A percentile compares a stretch with the other conserved stretches of the same genome.
Evolutionary conservation across 2,113 vertebrate genomes (phyloP).

Genomic region (Anthoscopus minutus): DNA sequence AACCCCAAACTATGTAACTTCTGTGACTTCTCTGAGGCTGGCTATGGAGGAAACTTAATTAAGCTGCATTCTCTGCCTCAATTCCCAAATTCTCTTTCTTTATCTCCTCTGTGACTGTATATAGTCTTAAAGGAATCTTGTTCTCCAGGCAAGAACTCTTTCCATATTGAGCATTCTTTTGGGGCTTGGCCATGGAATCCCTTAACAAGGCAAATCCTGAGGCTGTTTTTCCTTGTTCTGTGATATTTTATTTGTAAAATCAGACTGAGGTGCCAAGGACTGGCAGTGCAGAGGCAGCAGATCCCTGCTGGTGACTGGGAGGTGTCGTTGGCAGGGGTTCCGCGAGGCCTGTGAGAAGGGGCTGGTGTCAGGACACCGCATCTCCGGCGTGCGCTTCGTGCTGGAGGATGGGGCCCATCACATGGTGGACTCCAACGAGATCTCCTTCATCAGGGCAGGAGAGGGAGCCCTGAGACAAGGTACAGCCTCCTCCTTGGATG

Average conservation of each 20-base stretch:
- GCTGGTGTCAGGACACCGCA: conserved; percentile 80
- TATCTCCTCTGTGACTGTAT: background rate
- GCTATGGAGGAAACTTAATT: background rate
- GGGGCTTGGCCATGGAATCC: background rate
- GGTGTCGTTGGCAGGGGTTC: conserved; percentile 79
- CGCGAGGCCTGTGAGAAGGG: conserved; percentile 88
- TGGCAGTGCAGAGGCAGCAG: background rate
- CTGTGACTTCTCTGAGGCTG: background rate
- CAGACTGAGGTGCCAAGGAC: background rate
- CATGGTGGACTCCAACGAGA: conserved; percentile 95
- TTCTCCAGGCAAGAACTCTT: background rate
- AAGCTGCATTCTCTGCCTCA: background rate
- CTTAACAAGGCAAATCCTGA: background rate
- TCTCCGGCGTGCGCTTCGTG: conserved; percentile 86
- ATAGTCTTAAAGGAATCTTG: background rate
- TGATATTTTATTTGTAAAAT: background rate
- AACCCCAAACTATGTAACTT: background rate
- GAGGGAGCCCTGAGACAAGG: conserved; percentile 95
- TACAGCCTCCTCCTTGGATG: background rate
- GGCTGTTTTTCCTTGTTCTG: accelerated
- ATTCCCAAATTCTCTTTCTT: background rate
- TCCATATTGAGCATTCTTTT: background rate
- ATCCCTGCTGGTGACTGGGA: background rate
- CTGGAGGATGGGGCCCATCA: conserved; percentile 89
- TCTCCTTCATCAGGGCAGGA: conserved; percentile 90